Conservation (phyloP, 2,113 vertebrate genomes). For the Brachyistius frenatus region DNA sequence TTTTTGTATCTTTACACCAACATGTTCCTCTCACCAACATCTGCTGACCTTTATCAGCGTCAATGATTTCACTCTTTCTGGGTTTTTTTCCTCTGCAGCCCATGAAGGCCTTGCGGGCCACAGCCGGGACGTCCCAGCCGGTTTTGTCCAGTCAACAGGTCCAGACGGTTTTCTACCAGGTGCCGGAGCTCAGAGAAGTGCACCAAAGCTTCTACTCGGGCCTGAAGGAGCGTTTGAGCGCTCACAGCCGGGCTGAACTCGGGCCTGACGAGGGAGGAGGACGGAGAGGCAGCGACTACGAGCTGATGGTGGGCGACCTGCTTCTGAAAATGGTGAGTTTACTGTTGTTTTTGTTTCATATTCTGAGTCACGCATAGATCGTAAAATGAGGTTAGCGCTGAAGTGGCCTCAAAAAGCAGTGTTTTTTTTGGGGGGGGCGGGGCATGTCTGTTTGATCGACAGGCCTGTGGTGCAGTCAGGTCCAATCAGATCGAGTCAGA, state of each 20-base stretch:
- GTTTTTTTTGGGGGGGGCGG: no score
- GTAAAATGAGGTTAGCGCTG: no score
- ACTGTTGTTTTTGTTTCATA: background rate
- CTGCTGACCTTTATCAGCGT: background rate
- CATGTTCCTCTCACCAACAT: background rate
- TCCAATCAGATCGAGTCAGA: no score
- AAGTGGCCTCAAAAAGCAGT: no score
- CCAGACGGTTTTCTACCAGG: conserved; percentile 84
- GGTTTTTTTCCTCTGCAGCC: conserved; percentile 59
- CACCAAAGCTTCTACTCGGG: conserved; percentile 76
- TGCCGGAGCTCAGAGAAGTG: conserved; percentile 82
- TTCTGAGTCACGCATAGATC: background rate
- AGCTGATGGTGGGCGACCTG: conserved; percentile 79
- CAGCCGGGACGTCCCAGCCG: conserved; percentile 85
- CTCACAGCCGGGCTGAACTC: conserved; percentile 8
- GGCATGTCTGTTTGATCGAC: no score
- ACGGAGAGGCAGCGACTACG: background rate
- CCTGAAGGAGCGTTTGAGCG: conserved; percentile 69
- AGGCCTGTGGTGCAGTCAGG: no score
- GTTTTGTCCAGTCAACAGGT: conserved; percentile 81
- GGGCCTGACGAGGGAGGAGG: background rate
- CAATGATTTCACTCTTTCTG: rapidly evolving
- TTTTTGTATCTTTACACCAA: background rate
- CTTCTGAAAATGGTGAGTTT: conserved; percentile 81
- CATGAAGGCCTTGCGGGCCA: conserved; percentile 83